These are phyloP conservation scores for Drosophila albomicans DNA, from an alignment of 1,140 invertebrate genomes.

Conservation along the genomic window DNA sequence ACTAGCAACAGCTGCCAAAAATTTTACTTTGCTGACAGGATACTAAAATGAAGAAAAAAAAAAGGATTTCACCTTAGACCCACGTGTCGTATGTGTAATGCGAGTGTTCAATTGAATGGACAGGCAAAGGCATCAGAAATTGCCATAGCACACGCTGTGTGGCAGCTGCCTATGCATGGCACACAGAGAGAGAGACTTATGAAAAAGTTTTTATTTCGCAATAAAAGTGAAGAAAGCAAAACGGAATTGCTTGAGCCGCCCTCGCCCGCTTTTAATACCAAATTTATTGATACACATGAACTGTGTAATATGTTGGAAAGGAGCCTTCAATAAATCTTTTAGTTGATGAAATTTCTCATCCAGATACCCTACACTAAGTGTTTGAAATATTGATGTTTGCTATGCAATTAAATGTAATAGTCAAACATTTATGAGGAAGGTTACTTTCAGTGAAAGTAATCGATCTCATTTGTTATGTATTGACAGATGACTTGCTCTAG, in stretches of 20 bases:
- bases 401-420: not conserved
- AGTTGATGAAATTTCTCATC: constrained; percentile 25
- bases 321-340: constrained; percentile 19
- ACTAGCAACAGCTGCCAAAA: constrained; percentile 52
- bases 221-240: constrained; percentile 20
- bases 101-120: constrained; percentile 56
- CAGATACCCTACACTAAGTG: not conserved
- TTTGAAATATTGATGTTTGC: not conserved
- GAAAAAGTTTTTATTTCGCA: constrained; percentile 28
- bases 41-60: constrained; percentile 10
- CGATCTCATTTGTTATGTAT: not conserved
- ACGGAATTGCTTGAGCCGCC: constrained; percentile 18
- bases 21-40: constrained; percentile 63
- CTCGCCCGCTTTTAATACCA: constrained; percentile 41
- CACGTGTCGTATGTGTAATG: constrained; percentile 55
- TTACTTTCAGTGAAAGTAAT: not conserved
- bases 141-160: constrained; percentile 13
- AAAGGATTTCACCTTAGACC: constrained; percentile 42
- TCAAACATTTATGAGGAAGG: not conserved
- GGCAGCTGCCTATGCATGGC: constrained; percentile 22
- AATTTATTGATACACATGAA: constrained; percentile 28
- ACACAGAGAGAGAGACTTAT: not conserved
- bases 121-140: constrained; percentile 36
- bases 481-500: too few relatives aligned
- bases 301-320: constrained; percentile 4